These are phyloP conservation scores for Cryptops parisi DNA, from an alignment of 2,888 invertebrate species.

Conservation along the genomic window DNA sequence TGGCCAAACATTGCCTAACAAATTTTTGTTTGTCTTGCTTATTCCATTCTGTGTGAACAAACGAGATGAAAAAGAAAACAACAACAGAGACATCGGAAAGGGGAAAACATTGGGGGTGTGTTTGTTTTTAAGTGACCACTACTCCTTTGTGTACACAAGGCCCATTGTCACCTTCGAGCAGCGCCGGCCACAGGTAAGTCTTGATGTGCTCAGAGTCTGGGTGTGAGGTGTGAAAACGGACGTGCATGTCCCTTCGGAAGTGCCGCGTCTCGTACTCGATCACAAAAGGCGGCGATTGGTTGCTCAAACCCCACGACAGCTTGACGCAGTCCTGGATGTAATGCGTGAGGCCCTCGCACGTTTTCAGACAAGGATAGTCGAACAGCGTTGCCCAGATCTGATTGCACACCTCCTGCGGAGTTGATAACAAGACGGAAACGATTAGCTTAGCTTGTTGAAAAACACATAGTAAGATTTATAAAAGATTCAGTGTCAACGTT, in stretches of 20 bases:
- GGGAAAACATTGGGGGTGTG: no score
- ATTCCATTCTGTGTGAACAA: neutral
- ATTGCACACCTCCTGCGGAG: slow-evolving; percentile 40
- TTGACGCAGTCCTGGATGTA: slow-evolving; percentile 69
- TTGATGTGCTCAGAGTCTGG: slow-evolving; percentile 57
- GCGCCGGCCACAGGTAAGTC: slow-evolving; percentile 74
- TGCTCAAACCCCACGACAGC: slow-evolving; percentile 72
- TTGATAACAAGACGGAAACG: slow-evolving; percentile 11
- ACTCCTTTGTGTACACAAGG: slow-evolving; percentile 71
- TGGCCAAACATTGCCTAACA: no score
- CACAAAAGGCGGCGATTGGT: slow-evolving; percentile 36
- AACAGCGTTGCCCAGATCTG: slow-evolving; percentile 78
- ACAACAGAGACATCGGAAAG: no score
- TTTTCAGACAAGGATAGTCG: slow-evolving; percentile 78
- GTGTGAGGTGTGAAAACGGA: slow-evolving; percentile 60
- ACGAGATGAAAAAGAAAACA: neutral
- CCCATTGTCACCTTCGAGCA: slow-evolving; percentile 50
- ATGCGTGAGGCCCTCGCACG: slow-evolving; percentile 57
- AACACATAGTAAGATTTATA: neutral
- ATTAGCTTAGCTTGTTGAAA: neutral
- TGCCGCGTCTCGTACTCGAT: slow-evolving; percentile 41
- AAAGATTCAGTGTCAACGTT: no score
- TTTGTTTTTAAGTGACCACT: slow-evolving; percentile 51
- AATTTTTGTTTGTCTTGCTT: neutral
- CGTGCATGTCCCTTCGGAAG: slow-evolving; percentile 59